phyloP scores from a whole-genome alignment of 1,140 invertebrate species.

The Calycopis cecrops region DNA sequence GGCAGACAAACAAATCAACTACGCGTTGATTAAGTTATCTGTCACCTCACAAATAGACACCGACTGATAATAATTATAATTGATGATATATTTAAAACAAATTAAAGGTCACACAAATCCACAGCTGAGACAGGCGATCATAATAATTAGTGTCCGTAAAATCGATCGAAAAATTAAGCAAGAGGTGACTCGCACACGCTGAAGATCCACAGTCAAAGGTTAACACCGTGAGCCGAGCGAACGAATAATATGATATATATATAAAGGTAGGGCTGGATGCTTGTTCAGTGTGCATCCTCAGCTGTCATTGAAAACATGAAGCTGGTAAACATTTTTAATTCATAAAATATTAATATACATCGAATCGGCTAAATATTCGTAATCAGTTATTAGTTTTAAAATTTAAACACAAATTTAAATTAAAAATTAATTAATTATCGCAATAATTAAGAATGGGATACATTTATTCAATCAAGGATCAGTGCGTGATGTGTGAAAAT shows the following conservation, averaged over 20 bases:
- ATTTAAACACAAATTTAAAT: no score
- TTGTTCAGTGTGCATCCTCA: slow-evolving; percentile 8
- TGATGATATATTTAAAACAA: slow-evolving; percentile 11
- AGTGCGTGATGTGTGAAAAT: no score
- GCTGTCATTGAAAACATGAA: slow-evolving; percentile 40
- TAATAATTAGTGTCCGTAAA: slow-evolving; percentile 58
- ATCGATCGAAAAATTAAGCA: slow-evolving; percentile 55
- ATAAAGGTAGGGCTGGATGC: slow-evolving; percentile 44
- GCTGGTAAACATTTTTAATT: slow-evolving; percentile 47
- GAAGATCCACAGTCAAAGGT: slow-evolving; percentile 64
- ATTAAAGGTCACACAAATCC: slow-evolving; percentile 2
- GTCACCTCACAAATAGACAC: no score
- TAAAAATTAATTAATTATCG: no score
- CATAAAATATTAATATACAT: no score
- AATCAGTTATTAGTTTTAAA: no score
- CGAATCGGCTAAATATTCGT: no score
- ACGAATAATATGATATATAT: slow-evolving; percentile 69
- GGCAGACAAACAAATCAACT: no score
- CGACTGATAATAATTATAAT: no score
- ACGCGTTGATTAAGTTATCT: no score
- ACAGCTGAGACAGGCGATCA: slow-evolving; percentile 6
- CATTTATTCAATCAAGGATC: no score
- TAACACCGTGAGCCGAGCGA: slow-evolving; percentile 55
- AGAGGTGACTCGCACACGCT: slow-evolving; percentile 36
- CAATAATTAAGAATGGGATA: no score